Evolutionary conservation across 2,888 invertebrate genomes (phyloP), one percentile per base, ranked within the genome.

Genomic region (Pristionchus arcanus): DNA sequence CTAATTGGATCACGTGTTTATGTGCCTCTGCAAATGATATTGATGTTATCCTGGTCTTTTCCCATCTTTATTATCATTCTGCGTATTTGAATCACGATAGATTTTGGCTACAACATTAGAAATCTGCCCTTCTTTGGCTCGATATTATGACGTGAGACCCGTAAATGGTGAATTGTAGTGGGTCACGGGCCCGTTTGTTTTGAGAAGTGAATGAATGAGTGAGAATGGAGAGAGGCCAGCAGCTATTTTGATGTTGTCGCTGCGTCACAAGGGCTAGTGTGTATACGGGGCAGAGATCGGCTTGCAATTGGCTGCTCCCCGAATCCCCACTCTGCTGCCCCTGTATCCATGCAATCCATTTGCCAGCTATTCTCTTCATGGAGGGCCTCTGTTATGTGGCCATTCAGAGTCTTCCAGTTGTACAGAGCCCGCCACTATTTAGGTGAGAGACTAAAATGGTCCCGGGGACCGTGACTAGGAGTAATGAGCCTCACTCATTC

Each of bases 91-190:
- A 74, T 74, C 31, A 74, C 34, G 19, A 31, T 19, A 25, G 19
- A 74, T 37, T 3, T 25, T 21, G 28, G 37, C 74, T 37, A 74
- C 34, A 74, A 74, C 34, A 74, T 74, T 19, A 34, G 11, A 37
- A 31, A 7, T 74, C 74, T 83, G 42, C 49, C 25, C 13, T 34
- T 31, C 15, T 31, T 71, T 71, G 31, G 16, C 31, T 71, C 2
- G 34, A 34, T 28, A 28, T 16, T 31, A 71, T 71, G 68, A 71
- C 31, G 68, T 34, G 68, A 31, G 68, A 19, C 28, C 68, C 68
- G 3, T 0, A 37, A 74, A 25, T 74, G 25, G 74, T 37, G 81
- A 81, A 28, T 81, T 81, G 81, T 81, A 81, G 81, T 42, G 77
- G 19, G 77, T 77, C 37, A 42, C 77, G 42, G 42, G 68, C 68